These are phyloP conservation scores for Parapristionchus giblindavisi DNA, from an alignment of 2,888 invertebrate species.

Conservation along the genomic window DNA sequence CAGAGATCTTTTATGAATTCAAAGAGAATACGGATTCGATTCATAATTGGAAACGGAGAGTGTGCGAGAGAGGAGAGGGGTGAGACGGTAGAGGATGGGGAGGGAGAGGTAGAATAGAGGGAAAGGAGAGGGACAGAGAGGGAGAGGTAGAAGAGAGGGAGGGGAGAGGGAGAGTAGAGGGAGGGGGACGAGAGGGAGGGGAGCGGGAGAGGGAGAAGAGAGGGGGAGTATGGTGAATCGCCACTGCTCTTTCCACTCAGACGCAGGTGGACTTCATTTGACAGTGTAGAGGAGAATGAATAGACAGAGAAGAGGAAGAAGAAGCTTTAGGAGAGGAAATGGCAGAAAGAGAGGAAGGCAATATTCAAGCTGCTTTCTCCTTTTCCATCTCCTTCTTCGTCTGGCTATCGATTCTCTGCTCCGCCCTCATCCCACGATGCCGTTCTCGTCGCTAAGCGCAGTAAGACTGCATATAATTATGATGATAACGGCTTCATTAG, in stretches of 20 bases:
- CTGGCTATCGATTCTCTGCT: too few species aligned
- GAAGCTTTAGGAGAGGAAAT: too few species aligned
- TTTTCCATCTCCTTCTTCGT: too few species aligned
- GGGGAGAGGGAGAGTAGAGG: neutral
- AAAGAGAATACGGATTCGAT: constrained; percentile 10
- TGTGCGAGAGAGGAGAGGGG: constrained; percentile 19
- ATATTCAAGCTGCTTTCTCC: too few species aligned
- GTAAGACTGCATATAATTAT: too few species aligned
- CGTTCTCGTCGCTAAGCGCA: too few species aligned
- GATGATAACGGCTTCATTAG: too few species aligned
- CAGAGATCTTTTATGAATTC: constrained; percentile 12
- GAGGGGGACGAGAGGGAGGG: constrained; percentile 19
- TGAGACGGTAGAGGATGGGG: neutral
- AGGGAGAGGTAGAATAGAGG: constrained; percentile 7
- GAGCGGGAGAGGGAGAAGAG: constrained; percentile 26
- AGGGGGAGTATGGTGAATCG: constrained; percentile 18
- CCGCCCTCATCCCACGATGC: too few species aligned
- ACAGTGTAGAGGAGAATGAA: constrained; percentile 6
- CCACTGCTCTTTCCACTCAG: neutral
- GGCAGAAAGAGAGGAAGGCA: too few species aligned
- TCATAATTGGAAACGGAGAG: constrained; percentile 22
- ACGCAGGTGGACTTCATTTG: too few species aligned
- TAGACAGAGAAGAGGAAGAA: too few species aligned
- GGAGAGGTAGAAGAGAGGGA: neutral
- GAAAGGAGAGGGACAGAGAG: constrained; percentile 8